phyloP scores from a whole-genome alignment of 1,140 invertebrate genomes.

The Pectinophora gossypiella region DNA sequence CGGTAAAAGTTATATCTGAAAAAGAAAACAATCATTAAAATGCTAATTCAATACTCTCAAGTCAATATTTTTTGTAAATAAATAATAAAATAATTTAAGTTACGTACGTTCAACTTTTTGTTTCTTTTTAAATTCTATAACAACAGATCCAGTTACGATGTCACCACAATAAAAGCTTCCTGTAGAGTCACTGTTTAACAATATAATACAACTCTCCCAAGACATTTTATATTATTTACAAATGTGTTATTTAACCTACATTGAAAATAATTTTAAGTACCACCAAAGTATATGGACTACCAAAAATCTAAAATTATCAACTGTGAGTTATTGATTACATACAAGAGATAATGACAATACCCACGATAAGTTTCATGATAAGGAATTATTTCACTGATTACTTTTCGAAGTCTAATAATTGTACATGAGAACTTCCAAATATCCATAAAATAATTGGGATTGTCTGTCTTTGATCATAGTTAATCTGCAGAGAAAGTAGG shows the following conservation, averaged over 20 bases:
- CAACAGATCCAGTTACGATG: conserved; percentile 49
- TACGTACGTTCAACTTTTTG: conserved; percentile 45
- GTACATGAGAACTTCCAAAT: too few relatives aligned
- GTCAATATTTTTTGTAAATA: too few relatives aligned
- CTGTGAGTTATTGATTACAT: neutral
- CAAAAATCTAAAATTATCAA: neutral
- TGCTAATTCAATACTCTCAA: neutral
- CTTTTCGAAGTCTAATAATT: too few relatives aligned
- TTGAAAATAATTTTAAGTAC: neutral
- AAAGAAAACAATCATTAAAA: conserved; percentile 10
- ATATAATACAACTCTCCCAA: conserved; percentile 46
- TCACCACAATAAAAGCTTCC: conserved; percentile 50
- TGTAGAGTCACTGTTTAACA: conserved; percentile 43
- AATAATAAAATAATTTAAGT: neutral
- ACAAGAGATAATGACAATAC: neutral
- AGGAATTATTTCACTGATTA: too few relatives aligned
- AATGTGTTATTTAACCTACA: neutral
- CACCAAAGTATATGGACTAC: neutral
- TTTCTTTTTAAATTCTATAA: conserved; percentile 45
- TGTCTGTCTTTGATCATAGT: too few relatives aligned
- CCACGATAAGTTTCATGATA: too few relatives aligned
- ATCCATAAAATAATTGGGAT: too few relatives aligned
- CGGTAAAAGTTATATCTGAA: conserved; percentile 50
- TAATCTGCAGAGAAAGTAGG: too few relatives aligned
- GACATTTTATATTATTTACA: conserved; percentile 32